A percentile compares a stretch with the other conserved stretches of the same genome.
Evolutionary conservation across 2,797 vertebrate genomes (phyloP).

Genomic region (Mormyrops boulengeri): DNA sequence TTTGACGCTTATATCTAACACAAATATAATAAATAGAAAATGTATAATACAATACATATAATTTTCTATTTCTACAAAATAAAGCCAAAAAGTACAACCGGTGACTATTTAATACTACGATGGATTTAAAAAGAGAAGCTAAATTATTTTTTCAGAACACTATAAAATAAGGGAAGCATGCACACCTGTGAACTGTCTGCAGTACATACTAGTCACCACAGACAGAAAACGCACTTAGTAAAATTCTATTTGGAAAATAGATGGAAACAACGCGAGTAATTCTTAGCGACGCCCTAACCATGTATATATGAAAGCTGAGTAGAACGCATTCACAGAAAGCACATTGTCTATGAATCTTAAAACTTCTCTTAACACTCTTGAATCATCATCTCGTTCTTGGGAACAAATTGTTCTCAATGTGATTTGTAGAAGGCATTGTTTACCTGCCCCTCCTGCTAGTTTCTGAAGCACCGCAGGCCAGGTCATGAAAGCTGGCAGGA

Average conservation of each 20-base stretch:
- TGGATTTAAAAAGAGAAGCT: not conserved
- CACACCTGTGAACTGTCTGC: not conserved
- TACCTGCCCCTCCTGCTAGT: slow-evolving; percentile 87
- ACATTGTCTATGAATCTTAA: not conserved
- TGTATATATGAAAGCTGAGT: not conserved
- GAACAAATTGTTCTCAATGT: not conserved
- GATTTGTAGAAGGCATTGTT: slow-evolving; percentile 28
- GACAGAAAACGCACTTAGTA: not conserved
- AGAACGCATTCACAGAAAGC: not conserved
- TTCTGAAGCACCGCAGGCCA: slow-evolving; percentile 88
- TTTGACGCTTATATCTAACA: not conserved
- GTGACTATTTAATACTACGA: not conserved
- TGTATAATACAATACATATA: not conserved
- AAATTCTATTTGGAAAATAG: not conserved
- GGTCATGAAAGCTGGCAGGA: slow-evolving; percentile 79
- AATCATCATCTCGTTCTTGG: not conserved
- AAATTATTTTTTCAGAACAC: not conserved
- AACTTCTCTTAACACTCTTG: not conserved
- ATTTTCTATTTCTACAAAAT: not conserved
- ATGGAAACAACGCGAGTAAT: not conserved
- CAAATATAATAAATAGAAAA: not conserved
- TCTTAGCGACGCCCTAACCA: not conserved
- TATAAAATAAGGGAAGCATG: not conserved
- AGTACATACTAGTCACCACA: not conserved
- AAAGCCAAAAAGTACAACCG: not conserved